Base-by-base conservation (phyloP, 2,113 vertebrate species). In the Pteruthius melanotis region DNA sequence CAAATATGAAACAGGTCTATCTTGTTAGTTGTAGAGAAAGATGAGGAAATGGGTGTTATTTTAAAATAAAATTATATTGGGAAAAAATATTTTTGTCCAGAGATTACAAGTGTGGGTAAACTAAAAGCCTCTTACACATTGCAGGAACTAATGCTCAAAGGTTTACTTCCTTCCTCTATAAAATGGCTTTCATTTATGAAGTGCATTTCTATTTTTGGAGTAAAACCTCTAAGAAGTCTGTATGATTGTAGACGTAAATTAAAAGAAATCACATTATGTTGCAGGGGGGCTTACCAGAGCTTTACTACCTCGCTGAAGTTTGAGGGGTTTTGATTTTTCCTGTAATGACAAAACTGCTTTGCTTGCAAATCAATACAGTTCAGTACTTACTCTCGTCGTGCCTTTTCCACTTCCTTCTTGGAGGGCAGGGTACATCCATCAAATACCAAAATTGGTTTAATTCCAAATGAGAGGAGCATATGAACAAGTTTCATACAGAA, bases 401-500 rank as follows among this genome's bases (percentile, higher is more conserved):
- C 92, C 76, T 98, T 99, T 93, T 99, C 99, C 91, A 99, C 99
- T 93, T 99, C 99, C 87, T 98, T 98, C 96, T 99, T 99, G 33
- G 99, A 99, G 20, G 99, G 99, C 42, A 99, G 97, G 54, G 99
- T 99, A 74, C 99, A 98, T 85, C 99, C 99, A 95, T 99, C 99
- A 97, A 99, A 99, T 68, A 99, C 98, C 87, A 99, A 98, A 91
- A 99, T 93, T 31, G 99, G 99, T 95, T 98, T 99, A 90, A 99
- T 98, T 11, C 98, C 98, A 81, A 99, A 98, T 45, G 97, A 98
- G 42, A 99, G 95, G 13, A 99, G 97, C 99, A 99, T 99, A 66
- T 99, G 98, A 95, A 99, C 99, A 95, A 99, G 98, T 96, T 99
- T 99, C 99, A 99, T 99, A 95, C 99, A 99, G 98, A 98, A 99